These are phyloP conservation scores for Plotosus lineatus DNA, from an alignment of 2,113 vertebrate species.

Conservation along the genomic window DNA sequence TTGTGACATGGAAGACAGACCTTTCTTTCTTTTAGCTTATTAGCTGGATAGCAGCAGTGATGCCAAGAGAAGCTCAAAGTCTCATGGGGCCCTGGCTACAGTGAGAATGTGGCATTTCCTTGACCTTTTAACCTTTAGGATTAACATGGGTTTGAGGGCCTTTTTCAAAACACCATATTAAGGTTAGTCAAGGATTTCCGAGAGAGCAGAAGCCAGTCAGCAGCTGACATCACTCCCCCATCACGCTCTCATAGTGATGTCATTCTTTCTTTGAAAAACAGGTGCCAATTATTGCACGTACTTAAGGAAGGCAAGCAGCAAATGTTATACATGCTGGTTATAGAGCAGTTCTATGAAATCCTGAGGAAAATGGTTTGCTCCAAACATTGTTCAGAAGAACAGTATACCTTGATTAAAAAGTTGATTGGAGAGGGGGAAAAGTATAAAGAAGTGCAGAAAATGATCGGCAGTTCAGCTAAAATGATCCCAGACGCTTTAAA, in stretches of 20 bases:
- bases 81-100: conserved; percentile 61
- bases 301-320: too few species aligned
- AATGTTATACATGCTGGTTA: too few species aligned
- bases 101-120: conserved; percentile 72
- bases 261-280: too few species aligned
- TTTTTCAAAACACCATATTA: conserved; percentile 66
- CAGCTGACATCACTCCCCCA: conserved; percentile 71
- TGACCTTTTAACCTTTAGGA: conserved; percentile 65
- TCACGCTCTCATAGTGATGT: conserved; percentile 9
- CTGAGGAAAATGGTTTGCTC: too few species aligned
- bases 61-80: conserved; percentile 36
- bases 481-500: too few species aligned
- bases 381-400: too few species aligned
- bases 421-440: conserved; percentile 14
- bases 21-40: conserved; percentile 27
- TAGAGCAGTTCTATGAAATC: too few species aligned
- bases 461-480: too few species aligned
- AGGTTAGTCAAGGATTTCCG: conserved; percentile 69
- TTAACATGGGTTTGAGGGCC: conserved; percentile 60
- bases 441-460: conserved; percentile 39
- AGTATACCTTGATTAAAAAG: too few species aligned
- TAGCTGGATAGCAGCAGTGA: conserved; percentile 50
- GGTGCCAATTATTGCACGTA: too few species aligned
- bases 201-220: conserved; percentile 69
- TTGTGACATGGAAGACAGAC: not conserved